Evolutionary conservation across 1,140 invertebrate species (phyloP).

Genomic region (Danaus melanippus): DNA sequence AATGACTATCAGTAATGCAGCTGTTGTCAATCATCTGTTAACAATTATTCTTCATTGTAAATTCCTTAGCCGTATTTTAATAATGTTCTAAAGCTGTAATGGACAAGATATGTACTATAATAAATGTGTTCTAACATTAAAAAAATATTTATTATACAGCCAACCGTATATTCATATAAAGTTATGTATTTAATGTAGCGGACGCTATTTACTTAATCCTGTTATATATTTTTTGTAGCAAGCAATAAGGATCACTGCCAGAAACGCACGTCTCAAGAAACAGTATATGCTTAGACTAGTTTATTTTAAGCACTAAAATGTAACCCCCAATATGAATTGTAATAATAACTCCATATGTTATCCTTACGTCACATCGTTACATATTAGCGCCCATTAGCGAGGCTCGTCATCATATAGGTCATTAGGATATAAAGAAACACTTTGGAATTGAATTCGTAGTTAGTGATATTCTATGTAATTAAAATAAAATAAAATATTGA

Average conservation of each 20-base stretch:
- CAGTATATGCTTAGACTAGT: slow-evolving; percentile 10
- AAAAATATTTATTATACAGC: no score
- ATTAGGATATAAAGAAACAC: slow-evolving; percentile 13
- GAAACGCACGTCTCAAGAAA: slow-evolving; percentile 14
- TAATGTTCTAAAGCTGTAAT: no score
- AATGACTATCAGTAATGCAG: no score
- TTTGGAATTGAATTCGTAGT: slow-evolving; percentile 20
- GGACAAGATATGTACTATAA: no score
- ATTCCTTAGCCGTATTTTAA: no score
- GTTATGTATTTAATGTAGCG: no score
- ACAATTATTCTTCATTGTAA: no score
- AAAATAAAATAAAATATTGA: no score
- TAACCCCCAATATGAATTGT: slow-evolving; percentile 13
- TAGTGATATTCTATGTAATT: slow-evolving; percentile 11
- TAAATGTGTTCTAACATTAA: no score
- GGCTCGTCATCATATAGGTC: slow-evolving; percentile 10
- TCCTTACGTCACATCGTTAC: not conserved
- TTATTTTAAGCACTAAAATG: slow-evolving; percentile 17
- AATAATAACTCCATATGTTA: not conserved
- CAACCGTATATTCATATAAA: no score
- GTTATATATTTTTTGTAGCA: slow-evolving; percentile 23
- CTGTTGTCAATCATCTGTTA: no score
- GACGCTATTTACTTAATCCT: slow-evolving; percentile 9
- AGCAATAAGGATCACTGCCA: slow-evolving; percentile 19
- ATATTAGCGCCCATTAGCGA: slow-evolving; percentile 12